Conservation (phyloP, 2,797 vertebrate species). For the Mormyrus hasselquistii region DNA sequence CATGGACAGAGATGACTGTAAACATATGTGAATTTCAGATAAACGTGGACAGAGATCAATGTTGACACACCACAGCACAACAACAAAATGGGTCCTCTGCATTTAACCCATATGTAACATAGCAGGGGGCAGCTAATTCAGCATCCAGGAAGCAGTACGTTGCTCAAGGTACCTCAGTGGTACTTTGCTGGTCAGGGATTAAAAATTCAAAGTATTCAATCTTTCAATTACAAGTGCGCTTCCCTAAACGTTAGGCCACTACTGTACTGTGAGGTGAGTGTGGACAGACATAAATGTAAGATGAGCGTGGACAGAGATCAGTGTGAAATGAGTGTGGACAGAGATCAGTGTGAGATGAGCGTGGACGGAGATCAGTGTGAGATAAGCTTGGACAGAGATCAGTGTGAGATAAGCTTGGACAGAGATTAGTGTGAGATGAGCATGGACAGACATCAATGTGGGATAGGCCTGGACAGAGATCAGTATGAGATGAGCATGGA, state of each 20-base stretch:
- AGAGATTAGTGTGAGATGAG: too few species aligned
- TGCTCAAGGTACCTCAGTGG: too few species aligned
- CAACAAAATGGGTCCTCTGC: too few species aligned
- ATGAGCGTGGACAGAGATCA: too few species aligned
- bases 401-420: too few species aligned
- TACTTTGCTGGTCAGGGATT: not conserved
- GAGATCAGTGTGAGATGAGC: too few species aligned
- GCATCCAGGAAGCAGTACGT: too few species aligned
- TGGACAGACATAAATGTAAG: not conserved
- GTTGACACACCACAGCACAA: not conserved
- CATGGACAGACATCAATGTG: too few species aligned
- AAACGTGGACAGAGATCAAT: not conserved
- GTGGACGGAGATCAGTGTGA: too few species aligned
- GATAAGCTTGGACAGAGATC: too few species aligned
- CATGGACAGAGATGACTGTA: not conserved
- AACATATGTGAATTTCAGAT: not conserved
- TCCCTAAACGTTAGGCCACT: not conserved
- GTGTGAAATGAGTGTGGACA: too few species aligned
- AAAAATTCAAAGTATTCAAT: not conserved
- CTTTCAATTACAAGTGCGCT: not conserved
- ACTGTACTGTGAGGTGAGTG: not conserved
- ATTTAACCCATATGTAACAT: not conserved
- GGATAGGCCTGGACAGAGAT: not conserved
- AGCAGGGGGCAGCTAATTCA: not conserved
- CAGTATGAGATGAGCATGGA: not conserved